Evolutionary conservation across 2,113 vertebrate species (phyloP), one percentile per base, ranked within the genome.

Genomic region (Anolis sagrei): DNA sequence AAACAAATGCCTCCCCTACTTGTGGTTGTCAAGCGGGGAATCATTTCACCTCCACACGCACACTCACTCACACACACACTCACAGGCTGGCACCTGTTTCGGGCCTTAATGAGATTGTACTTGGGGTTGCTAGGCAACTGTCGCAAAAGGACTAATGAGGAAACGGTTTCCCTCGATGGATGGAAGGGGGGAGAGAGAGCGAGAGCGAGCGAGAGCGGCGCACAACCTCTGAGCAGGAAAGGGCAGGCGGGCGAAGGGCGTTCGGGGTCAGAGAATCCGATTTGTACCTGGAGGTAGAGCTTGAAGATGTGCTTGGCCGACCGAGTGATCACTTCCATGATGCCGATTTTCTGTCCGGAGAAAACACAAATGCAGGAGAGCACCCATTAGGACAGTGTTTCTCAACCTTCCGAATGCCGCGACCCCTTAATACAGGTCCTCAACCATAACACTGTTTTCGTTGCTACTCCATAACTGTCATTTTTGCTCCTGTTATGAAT

Each of bases 271-370:
- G 29, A 14, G 27, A 66, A 80, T 34, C 39, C 39, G 0, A 9
- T 75, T 62, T 94, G 89, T 94, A 99, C 99, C 98, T 99, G 99
- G 79, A 99, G 98, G 94, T 99, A 99, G 0, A 98, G 99, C 96
- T 99, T 99, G 95, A 99, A 99, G 96, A 99, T 97, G 93, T 99
- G 99, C 92, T 99, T 99, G 75, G 98, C 97, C 54, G 98, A 99
- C 86, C 99, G 97, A 73, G 98, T 99, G 92, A 99, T 98, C 94
- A 99, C 90, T 92, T 99, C 99, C 36, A 95, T 97, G 72, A 99
- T 97, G 95, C 98, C 98, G 89, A 99, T 99, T 97, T 98, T 99
- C 99, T 99, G 80, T 69, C 39, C 79, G 85, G 89, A 29, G 83
- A 94, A 93, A 83, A 90, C 34, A 36, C 72, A 48, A 76, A 39